These are phyloP conservation scores for Tenthredo distinguenda DNA, from an alignment of 2,888 invertebrate species.

Conservation along the genomic window DNA sequence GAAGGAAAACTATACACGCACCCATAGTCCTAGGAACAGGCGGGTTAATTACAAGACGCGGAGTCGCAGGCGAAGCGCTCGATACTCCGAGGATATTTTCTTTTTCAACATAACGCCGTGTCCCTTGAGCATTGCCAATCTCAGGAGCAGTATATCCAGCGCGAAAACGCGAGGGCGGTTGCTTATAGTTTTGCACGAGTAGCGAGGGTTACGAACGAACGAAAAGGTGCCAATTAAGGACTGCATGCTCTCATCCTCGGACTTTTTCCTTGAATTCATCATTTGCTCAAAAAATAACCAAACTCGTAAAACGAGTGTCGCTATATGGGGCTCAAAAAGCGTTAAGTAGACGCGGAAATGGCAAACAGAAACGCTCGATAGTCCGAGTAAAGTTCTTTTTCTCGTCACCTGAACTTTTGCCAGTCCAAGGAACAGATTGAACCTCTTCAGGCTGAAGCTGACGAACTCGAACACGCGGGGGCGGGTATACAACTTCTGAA, in stretches of 20 bases:
- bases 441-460: background rate
- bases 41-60: conserved; percentile 42
- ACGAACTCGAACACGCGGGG: background rate
- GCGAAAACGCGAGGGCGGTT: conserved; percentile 23
- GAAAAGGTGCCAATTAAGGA: background rate
- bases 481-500: background rate
- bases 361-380: background rate
- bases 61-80: background rate
- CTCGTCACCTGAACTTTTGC: background rate
- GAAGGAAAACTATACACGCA: background rate
- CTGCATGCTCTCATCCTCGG: background rate
- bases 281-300: background rate
- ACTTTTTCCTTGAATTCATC: background rate
- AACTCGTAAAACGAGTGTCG: background rate
- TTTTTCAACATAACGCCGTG: conserved; percentile 11
- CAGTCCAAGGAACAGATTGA: conserved; percentile 21
- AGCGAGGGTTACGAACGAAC: conserved; percentile 39
- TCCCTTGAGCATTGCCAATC: conserved; percentile 36
- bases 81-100: conserved; percentile 19
- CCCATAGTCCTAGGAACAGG: background rate
- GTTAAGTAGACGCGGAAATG: conserved; percentile 19
- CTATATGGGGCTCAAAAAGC: background rate
- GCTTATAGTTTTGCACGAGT: conserved; percentile 25
- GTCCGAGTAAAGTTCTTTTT: background rate
- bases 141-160: conserved; percentile 13